Percentiles rank a stretch among this genome's conserved stretches.
These are phyloP conservation scores for Lithosia quadra DNA, from an alignment of 2,888 invertebrate genomes.

Conservation along the genomic window DNA sequence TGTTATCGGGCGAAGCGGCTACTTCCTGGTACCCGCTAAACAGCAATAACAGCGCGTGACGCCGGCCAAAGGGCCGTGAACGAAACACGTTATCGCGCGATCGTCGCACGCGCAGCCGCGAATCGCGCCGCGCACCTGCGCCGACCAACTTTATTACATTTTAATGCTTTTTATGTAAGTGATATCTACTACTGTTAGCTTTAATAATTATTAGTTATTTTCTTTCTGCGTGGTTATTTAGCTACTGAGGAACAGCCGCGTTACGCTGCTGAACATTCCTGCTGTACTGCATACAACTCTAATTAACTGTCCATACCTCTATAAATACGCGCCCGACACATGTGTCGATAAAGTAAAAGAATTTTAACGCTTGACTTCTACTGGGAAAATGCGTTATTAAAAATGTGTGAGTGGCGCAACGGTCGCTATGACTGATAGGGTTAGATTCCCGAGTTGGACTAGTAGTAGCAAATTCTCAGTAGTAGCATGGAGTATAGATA, in stretches of 20 bases:
- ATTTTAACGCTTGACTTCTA: slow-evolving; percentile 8
- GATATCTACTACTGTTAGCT: slow-evolving; percentile 10
- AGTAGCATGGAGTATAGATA: too few relatives aligned
- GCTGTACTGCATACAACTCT: neutral
- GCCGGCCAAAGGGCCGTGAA: slow-evolving; percentile 64
- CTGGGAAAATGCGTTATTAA: neutral
- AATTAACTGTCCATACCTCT: slow-evolving; percentile 10
- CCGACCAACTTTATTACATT: slow-evolving; percentile 22
- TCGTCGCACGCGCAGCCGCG: slow-evolving; percentile 56
- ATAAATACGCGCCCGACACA: neutral
- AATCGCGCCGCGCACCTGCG: slow-evolving; percentile 72
- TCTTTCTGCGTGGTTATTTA: neutral
- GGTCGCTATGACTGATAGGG: neutral
- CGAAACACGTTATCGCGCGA: slow-evolving; percentile 58
- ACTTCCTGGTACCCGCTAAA: slow-evolving; percentile 51
- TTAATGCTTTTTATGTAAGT: slow-evolving; percentile 43
- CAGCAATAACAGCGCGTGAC: slow-evolving; percentile 65
- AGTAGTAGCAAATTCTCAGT: too few relatives aligned
- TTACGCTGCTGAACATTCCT: neutral
- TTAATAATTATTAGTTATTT: neutral
- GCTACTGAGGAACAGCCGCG: neutral
- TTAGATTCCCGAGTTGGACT: neutral
- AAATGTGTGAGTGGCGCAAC: neutral
- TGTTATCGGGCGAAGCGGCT: slow-evolving; percentile 43
- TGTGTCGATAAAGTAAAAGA: neutral